phyloP scores from a whole-genome alignment of 2,797 vertebrate genomes.

The Hippopotamyrus pictus region DNA sequence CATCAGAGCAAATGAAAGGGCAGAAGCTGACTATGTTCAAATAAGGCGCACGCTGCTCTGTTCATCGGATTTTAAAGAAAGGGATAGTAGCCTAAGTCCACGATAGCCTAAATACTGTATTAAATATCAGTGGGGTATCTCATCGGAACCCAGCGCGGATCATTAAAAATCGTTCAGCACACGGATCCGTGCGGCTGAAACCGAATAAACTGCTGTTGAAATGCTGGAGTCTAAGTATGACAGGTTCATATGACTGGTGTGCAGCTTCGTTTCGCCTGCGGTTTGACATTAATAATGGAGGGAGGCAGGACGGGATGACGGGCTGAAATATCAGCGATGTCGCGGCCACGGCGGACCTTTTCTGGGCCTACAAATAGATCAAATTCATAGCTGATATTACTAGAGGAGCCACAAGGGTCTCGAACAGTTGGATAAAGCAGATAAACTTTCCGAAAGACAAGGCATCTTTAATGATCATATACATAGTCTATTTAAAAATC shows the following conservation, averaged over 20 bases:
- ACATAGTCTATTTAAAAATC: conserved; percentile 4
- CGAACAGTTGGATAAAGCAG: conserved; percentile 20
- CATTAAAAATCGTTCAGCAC: conserved; percentile 68
- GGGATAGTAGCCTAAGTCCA: conserved; percentile 2
- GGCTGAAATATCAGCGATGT: conserved; percentile 60
- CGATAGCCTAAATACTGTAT: conserved; percentile 42
- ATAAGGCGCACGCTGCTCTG: conserved; percentile 2
- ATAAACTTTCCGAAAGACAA: conserved; percentile 21
- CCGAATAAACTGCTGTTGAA: conserved; percentile 70
- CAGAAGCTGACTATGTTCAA: neutral
- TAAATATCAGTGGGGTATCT: conserved; percentile 60
- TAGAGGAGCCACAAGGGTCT: conserved; percentile 15
- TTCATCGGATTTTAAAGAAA: conserved; percentile 16
- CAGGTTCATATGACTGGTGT: conserved; percentile 56
- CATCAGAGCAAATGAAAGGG: neutral
- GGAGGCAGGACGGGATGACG: conserved; percentile 41
- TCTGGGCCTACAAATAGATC: conserved; percentile 48
- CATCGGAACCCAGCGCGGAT: conserved; percentile 54
- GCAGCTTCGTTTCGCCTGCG: conserved; percentile 48
- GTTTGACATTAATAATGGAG: conserved; percentile 70
- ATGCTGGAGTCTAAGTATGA: conserved; percentile 63
- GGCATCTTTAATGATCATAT: conserved; percentile 16
- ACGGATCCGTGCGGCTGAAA: conserved; percentile 64
- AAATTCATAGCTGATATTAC: conserved; percentile 42
- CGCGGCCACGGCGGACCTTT: conserved; percentile 45